phyloP scores from a whole-genome alignment of 2,797 vertebrate genomes.

The Sebastes flavidus region DNA sequence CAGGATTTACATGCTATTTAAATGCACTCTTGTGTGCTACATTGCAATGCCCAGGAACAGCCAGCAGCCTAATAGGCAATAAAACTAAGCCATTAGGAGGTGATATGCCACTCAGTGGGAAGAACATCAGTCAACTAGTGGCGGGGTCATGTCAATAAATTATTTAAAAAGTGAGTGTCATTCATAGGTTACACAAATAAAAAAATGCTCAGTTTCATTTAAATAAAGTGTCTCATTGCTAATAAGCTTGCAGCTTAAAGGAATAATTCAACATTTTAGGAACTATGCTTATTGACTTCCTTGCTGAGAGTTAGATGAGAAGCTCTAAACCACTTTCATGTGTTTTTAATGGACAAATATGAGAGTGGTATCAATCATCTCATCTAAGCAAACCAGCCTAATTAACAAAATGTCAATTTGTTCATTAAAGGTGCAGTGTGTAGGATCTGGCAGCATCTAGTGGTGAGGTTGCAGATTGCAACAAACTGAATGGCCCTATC shows the following conservation, averaged over 20 bases:
- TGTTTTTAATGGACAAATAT: too few species aligned
- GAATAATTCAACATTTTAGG: background rate
- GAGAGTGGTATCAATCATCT: background rate
- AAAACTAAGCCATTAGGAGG: constrained; percentile 38
- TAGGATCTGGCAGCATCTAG: too few species aligned
- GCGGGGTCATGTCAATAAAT: constrained; percentile 29
- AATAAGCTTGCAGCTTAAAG: background rate
- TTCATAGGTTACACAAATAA: constrained; percentile 18
- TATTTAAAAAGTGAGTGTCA: constrained; percentile 12
- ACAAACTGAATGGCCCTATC: too few species aligned
- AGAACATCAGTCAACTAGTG: constrained; percentile 19
- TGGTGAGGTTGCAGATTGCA: too few species aligned
- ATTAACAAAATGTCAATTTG: too few species aligned
- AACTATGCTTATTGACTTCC: background rate
- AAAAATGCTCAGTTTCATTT: background rate
- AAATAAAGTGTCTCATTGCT: background rate
- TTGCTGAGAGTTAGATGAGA: background rate
- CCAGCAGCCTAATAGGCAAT: constrained; percentile 29
- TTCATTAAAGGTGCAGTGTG: too few species aligned
- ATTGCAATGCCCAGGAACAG: constrained; percentile 21
- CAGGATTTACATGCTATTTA: constrained; percentile 51
- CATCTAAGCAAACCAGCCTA: background rate
- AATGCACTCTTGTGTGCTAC: constrained; percentile 41
- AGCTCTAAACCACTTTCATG: background rate
- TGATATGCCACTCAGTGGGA: constrained; percentile 43